Evolutionary conservation across 2,113 vertebrate genomes (phyloP).

Genomic region (Dromaius novaehollandiae): DNA sequence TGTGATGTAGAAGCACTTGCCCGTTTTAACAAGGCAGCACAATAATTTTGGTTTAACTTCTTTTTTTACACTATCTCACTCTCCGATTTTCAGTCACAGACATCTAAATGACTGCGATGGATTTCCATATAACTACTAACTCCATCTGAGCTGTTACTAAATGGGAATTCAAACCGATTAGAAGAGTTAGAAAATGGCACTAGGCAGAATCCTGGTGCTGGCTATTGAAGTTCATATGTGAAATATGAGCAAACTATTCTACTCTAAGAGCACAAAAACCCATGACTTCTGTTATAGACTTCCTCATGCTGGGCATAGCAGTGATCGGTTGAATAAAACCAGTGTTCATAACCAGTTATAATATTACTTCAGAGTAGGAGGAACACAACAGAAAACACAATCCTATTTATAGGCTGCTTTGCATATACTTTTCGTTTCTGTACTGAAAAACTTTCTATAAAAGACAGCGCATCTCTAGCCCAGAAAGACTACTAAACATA

Average conservation of each 20-base stretch:
- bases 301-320: not conserved
- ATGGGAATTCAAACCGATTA: not conserved
- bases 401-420: conserved; percentile 11
- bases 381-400: conserved; percentile 8
- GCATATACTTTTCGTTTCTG: not conserved
- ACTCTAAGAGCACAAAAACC: not conserved
- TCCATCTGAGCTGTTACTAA: not conserved
- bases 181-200: not conserved
- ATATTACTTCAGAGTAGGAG: not conserved
- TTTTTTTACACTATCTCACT: not conserved
- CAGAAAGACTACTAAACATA: conserved; percentile 81
- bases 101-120: too few species aligned
- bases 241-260: not conserved
- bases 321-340: not conserved
- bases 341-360: not conserved
- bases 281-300: not conserved
- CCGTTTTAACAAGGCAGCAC: not conserved
- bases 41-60: not conserved
- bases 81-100: not conserved
- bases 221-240: not conserved
- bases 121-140: not conserved
- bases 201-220: not conserved
- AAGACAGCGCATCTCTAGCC: not conserved
- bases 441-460: not conserved
- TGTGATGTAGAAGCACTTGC: not conserved